Percentiles rank a stretch among this genome's conserved stretches.
Evolutionary conservation across 2,888 invertebrate species (phyloP).

Genomic region (Chymomyza caudatula): DNA sequence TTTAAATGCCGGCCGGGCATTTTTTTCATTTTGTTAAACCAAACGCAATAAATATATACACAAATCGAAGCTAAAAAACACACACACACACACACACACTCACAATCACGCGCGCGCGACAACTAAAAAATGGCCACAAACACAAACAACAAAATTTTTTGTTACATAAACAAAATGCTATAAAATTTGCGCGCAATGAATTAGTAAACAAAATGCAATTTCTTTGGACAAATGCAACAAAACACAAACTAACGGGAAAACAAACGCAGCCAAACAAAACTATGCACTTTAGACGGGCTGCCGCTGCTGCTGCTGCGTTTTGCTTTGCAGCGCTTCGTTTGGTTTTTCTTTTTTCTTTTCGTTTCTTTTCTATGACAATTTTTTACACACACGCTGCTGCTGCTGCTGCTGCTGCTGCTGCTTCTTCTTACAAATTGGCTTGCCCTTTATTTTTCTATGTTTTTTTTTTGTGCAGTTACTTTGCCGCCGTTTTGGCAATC

Average conservation of each 20-base stretch:
- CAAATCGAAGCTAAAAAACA: neutral
- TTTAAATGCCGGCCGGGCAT: neutral
- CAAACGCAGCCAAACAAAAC: neutral
- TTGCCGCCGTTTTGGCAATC: slow-evolving; percentile 69
- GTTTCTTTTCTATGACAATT: slow-evolving; percentile 6
- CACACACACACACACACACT: neutral
- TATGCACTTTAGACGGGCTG: neutral
- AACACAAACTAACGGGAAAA: slow-evolving; percentile 10
- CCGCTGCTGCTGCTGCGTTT: neutral
- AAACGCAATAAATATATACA: neutral
- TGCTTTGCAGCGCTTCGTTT: neutral
- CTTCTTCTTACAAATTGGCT: slow-evolving; percentile 45
- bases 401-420: slow-evolving; percentile 32
- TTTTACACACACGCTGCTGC: slow-evolving; percentile 8
- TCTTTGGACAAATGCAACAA: neutral
- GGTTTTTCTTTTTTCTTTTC: slow-evolving; percentile 24
- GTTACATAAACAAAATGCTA: neutral
- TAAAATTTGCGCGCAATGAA: neutral
- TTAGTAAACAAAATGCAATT: neutral
- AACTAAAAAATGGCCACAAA: neutral
- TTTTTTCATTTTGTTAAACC: neutral
- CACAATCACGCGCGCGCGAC: neutral
- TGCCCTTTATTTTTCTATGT: slow-evolving; percentile 30
- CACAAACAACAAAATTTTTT: neutral
- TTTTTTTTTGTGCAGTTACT: slow-evolving; percentile 54